Evolutionary conservation across 2,888 invertebrate species (phyloP), one percentile per base, ranked within the genome.

Genomic region (Caenorhabditis sp.): DNA sequence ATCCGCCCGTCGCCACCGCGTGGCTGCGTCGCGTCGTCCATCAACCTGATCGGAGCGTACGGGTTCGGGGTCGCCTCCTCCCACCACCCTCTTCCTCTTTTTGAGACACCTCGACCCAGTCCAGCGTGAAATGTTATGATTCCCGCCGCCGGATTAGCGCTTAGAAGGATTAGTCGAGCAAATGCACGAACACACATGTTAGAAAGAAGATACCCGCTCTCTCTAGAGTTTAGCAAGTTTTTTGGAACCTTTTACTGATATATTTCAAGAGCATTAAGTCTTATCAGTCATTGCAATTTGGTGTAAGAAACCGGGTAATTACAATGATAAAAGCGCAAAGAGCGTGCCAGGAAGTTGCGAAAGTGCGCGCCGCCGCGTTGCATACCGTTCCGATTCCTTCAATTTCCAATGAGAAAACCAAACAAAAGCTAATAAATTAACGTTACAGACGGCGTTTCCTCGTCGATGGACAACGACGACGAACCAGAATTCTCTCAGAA

Each of bases 401-500:
- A 47, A 47, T 28, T 56, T 56, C 5, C 32, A 8, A 3, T 20
- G 26, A 11, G 9, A 18, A 3, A n/a, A 18, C 13, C 18, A 62
- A 22, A 24, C 24, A 37, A 26, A 32, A 32, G 4, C 9, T 28
- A n/a, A 2, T 32, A 32, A 51, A 28, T 26, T 55, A 13, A 18
- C 51, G 72, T 80, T n/a, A 47, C 80, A 80, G 80, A 80, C 80
- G 69, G 80, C 67, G 65, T 60, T 24, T 68, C 81, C 24, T 70
- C 80, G 40, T 70, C 81, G 11, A 76, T 81, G 76, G 67, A 70
- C 24, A 81, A 76, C 44, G 78, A 51, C 28, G 76, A 81, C 47
- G 81, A 81, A 60, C 76, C 81, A n/a, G 81, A 81, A 60, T 82
- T 82, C 72, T 72, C 81, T 15, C 77, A 77, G 56, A 77, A 72